Percentiles rank a stretch among this genome's conserved stretches.
Evolutionary conservation across 2,113 vertebrate genomes (phyloP).

Genomic region (Ceuthmochares aereus): DNA sequence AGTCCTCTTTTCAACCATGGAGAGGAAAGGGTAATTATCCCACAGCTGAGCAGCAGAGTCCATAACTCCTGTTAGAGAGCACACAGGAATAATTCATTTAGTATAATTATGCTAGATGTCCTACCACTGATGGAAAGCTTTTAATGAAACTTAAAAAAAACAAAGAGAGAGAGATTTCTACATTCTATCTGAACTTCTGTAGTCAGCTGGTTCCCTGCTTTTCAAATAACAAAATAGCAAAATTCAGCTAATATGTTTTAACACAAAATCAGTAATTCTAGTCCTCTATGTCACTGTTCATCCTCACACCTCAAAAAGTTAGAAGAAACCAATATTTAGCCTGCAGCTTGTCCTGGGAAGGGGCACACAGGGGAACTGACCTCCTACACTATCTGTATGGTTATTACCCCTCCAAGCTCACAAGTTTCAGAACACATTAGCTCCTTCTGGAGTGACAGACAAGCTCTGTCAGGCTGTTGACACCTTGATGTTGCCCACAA

Average conservation of each 20-base stretch:
- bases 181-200: neutral
- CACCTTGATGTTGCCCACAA: neutral
- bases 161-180: fast-evolving
- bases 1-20: neutral
- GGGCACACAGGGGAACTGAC: neutral
- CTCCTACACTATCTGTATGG: neutral
- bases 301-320: neutral
- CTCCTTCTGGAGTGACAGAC: neutral
- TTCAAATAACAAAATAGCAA: neutral
- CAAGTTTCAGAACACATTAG: neutral
- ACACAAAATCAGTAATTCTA: neutral
- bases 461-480: neutral
- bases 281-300: neutral
- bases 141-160: neutral
- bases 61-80: neutral
- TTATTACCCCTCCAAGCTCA: neutral
- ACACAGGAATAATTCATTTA: neutral
- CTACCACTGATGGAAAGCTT: neutral
- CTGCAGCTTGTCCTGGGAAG: neutral
- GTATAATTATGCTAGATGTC: neutral
- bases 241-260: neutral
- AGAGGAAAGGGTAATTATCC: neutral
- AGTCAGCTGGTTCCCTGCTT: neutral
- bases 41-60: neutral
- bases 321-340: neutral